Evolutionary conservation across 2,797 vertebrate genomes (phyloP), one percentile per base, ranked within the genome.

Genomic region (Heteromormyrus szaboi): DNA sequence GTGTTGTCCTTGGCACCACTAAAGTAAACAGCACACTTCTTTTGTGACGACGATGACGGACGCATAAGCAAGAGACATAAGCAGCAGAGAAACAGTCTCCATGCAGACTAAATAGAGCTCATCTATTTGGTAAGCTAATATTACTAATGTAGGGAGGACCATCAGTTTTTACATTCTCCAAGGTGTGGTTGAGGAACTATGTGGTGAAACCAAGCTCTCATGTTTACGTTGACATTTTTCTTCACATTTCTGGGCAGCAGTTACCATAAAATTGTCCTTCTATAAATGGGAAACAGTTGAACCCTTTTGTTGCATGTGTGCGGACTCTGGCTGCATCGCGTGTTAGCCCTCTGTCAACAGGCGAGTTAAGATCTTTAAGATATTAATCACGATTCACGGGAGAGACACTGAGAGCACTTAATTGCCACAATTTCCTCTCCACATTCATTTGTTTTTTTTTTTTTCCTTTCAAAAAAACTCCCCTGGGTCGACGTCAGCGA

Each of bases 41-140:
- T 93, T 91, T 90, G 93, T 94, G 92, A 93, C 90, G 92, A 86
- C 93, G 92, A 92, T 91, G 87, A 85, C 91, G 91, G 94, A 92
- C 91, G 92, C 56, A 91, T 86, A 90, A 91, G 89, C 53, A 14
- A 83, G 86, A 37, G 85, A 86, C 12, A 54, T 56, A 59, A 37
- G 50, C 85, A 56, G 17, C 1, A 25, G 33, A 89, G 85, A 90
- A 90, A 92, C 88, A 84, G 88, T 56, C 89, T 89, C 87, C 91
- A 29, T 87, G 53, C 89, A 94, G 90, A 93, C 92, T 93, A 94
- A 94, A 95, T 92, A 93, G 83, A 88, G 54, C 37, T 89, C 85
- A 54, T 89, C 41, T 91, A 88, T 91, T 92, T 89, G 89, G 91
- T 89, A 89, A 91, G 88, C 86, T 62, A 3, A 89, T 87, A 84